A percentile compares a stretch with the other conserved stretches of the same genome.
Conservation (phyloP, 2,113 vertebrate species). For the Suncus etruscus region DNA sequence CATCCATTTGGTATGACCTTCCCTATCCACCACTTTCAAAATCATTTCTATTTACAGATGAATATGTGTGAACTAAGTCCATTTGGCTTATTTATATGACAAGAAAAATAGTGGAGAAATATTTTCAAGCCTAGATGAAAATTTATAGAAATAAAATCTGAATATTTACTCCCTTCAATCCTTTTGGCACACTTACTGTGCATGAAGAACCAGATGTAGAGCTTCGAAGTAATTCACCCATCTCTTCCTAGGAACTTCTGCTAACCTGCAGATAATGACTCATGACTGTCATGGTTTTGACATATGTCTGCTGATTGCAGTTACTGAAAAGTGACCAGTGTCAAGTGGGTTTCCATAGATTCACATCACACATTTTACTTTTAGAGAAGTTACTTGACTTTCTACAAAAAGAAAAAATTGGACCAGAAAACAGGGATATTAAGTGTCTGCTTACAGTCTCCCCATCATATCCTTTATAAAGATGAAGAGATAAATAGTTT, state of each 20-base stretch:
- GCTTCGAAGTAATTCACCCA: background rate
- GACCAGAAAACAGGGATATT: conserved; percentile 25
- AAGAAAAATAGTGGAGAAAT: background rate
- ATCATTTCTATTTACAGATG: conserved; percentile 59
- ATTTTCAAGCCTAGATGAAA: conserved; percentile 30
- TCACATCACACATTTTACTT: conserved; percentile 36
- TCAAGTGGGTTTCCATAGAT: conserved; percentile 33
- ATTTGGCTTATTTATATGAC: conserved; percentile 36
- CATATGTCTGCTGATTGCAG: background rate
- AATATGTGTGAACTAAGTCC: background rate
- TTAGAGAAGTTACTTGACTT: conserved; percentile 47
- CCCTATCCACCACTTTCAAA: conserved; percentile 18
- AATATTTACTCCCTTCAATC: background rate
- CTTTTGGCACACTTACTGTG: background rate
- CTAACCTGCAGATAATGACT: background rate
- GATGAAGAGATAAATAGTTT: background rate
- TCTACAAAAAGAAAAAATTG: background rate
- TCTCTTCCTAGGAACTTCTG: background rate
- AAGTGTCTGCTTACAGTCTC: conserved; percentile 19
- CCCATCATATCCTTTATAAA: background rate
- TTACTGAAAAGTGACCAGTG: background rate
- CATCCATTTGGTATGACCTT: conserved; percentile 6
- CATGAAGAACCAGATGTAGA: background rate
- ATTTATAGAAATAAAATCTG: conserved; percentile 7
- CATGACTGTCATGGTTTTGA: background rate